Base-by-base conservation (phyloP, 2,113 vertebrate species). In the Holacanthus passer region DNA sequence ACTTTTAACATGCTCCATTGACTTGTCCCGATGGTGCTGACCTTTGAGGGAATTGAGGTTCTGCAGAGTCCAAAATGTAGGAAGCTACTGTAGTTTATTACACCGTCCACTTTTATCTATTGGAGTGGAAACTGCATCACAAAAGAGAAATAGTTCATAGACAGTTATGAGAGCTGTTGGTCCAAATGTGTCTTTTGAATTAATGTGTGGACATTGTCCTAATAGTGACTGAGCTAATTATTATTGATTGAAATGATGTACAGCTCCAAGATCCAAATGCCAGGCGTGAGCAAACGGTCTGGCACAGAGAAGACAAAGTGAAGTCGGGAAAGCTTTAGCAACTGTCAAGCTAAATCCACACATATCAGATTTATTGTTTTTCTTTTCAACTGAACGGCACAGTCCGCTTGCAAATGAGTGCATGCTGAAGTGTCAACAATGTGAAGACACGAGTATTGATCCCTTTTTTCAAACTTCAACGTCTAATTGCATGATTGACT, bases 401-500 rank as follows among this genome's bases (percentile, higher is more conserved):
- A 19, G 43, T 12, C 19, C 17, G 29, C 41, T 50, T 37, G 12
- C 22, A 50, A 55, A 65, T 43, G 11, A 65, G 41, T 55, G 24
- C 55, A 1, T 22, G 43, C 27, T 29, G 32, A 37, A 45, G 11
- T 69, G 14, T 63, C 47, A 84, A 37, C 7, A 22, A 67, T 12
- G 20, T 24, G 22, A 19, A 63, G 17, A 55, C 11, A 19, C 12
- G 22, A 50, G 7, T 10, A 7, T 52, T 52, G 9, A 1, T 0
- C 14, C 14, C 29, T 27, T 55, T n/a, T 52, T 71, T 68, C 47
- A 66, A 58, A 64, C 60, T 60, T 9, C 22, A 27, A n/a, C 11
- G 43, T 69, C 19, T 63, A 56, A 79, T 74, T 29, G 20, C 27
- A 66, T n/a, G 65, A 65, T 13, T 71, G 13, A 43, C 76, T 74